A percentile compares a stretch with the other conserved stretches of the same genome.
Conservation (phyloP, 2,113 vertebrate species). For the Trichomycterus rosablanca region DNA sequence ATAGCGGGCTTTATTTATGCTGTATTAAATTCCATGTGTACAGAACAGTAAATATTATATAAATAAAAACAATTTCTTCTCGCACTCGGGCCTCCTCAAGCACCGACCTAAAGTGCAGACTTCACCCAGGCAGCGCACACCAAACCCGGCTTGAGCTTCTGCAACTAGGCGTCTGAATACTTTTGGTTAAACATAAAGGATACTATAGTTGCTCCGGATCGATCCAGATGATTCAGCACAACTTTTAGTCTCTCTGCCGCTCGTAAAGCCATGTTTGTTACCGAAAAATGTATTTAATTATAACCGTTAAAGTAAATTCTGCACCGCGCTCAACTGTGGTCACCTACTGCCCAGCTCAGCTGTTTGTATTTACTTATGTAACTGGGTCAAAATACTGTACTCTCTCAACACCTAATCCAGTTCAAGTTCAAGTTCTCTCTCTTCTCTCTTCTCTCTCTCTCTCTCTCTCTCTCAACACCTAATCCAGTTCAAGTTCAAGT, state of each 20-base stretch:
- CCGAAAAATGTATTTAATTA: not conserved
- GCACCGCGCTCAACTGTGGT: too few species aligned
- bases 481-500: not conserved
- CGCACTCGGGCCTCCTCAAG: not conserved
- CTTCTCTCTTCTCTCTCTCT: too few species aligned
- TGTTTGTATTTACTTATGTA: not conserved
- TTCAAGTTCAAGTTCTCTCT: too few species aligned
- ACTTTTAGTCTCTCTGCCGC: conserved; percentile 58
- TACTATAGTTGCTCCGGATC: conserved; percentile 52
- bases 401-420: not conserved
- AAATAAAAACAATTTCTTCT: too few species aligned
- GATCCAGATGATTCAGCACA: conserved; percentile 60
- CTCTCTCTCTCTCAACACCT: not conserved
- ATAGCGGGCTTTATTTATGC: too few species aligned
- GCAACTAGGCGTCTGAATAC: not conserved
- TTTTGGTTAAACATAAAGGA: conserved; percentile 52
- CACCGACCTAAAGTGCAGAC: not conserved
- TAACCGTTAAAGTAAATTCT: too few species aligned
- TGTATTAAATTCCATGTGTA: too few species aligned
- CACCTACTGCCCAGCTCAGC: too few species aligned
- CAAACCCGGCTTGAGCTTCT: not conserved
- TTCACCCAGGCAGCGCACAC: not conserved
- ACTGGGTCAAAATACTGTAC: not conserved
- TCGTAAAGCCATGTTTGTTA: conserved; percentile 55
- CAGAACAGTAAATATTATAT: too few species aligned